A percentile compares a stretch with the other conserved stretches of the same genome.
These are phyloP conservation scores for Sarcophaga rosellei DNA, from an alignment of 2,888 invertebrate genomes.

Conservation along the genomic window DNA sequence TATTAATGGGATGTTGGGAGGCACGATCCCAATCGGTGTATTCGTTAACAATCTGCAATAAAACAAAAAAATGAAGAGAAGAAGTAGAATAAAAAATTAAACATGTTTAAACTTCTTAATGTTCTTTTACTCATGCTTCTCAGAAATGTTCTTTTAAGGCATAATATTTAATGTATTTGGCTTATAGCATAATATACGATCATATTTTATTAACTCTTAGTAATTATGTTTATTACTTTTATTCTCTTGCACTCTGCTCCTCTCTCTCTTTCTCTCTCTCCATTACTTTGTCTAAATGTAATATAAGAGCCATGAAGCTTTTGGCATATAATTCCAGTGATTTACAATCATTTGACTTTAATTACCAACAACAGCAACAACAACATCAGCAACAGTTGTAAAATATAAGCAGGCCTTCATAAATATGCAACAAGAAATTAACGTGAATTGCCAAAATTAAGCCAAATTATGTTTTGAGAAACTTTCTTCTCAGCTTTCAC, in stretches of 20 bases:
- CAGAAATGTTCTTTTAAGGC: too few species aligned
- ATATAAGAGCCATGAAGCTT: not conserved
- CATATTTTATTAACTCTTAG: too few species aligned
- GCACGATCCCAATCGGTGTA: slow-evolving; percentile 99
- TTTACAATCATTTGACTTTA: slow-evolving; percentile 53
- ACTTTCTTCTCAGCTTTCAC: not conserved
- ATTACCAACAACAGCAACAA: slow-evolving; percentile 41
- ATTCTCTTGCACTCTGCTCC: too few species aligned
- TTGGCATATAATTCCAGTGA: slow-evolving; percentile 33
- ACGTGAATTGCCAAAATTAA: slow-evolving; percentile 56
- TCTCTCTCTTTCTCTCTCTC: not conserved
- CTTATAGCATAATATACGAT: too few species aligned
- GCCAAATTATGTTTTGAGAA: slow-evolving; percentile 43
- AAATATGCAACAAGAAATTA: slow-evolving; percentile 60
- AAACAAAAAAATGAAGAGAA: not conserved
- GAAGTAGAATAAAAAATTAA: too few species aligned
- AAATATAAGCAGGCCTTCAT: slow-evolving; percentile 16
- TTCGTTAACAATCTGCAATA: slow-evolving; percentile 88
- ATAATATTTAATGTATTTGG: too few species aligned
- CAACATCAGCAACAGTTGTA: slow-evolving; percentile 4
- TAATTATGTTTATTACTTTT: too few species aligned
- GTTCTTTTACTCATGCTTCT: too few species aligned
- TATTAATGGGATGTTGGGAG: slow-evolving; percentile 93
- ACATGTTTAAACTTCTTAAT: too few species aligned
- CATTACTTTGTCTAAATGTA: not conserved